Percentiles rank a stretch among this genome's conserved stretches.
Evolutionary conservation across 2,797 vertebrate genomes (phyloP).

Genomic region (Pseudocheirus occidentalis): DNA sequence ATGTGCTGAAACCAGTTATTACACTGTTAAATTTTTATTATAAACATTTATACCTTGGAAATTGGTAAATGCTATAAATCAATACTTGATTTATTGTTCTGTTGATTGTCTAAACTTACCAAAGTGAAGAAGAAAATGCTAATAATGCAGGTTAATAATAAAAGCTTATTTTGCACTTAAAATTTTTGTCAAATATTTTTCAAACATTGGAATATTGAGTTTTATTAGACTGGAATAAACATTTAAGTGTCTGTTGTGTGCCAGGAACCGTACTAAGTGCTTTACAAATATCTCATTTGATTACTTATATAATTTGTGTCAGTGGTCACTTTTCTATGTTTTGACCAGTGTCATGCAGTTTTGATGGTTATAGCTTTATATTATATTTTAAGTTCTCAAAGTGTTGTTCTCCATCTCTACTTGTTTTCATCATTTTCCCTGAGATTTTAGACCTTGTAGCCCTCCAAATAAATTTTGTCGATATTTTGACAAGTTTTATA

Average conservation of each 20-base stretch:
- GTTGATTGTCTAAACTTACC: background rate
- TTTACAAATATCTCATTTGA: background rate
- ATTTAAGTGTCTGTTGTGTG: background rate
- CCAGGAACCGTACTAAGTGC: background rate
- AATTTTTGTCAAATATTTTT: too few relatives aligned
- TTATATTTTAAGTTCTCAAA: background rate
- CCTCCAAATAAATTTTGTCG: background rate
- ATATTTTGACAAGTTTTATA: background rate
- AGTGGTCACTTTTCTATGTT: background rate
- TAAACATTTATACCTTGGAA: background rate
- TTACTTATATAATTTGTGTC: background rate
- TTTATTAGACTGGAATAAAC: background rate
- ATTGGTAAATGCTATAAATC: background rate
- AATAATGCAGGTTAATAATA: too few relatives aligned
- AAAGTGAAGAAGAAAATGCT: too few relatives aligned
- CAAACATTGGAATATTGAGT: background rate
- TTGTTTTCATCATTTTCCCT: background rate
- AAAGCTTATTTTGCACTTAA: too few relatives aligned
- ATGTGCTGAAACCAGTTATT: background rate
- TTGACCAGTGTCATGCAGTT: background rate
- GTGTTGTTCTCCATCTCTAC: background rate
- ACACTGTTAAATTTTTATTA: background rate
- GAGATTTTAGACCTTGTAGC: background rate
- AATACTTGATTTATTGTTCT: background rate
- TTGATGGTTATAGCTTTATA: background rate